Base-by-base conservation (phyloP, 2,888 invertebrate genomes). In the Dasypogon diadema region DNA sequence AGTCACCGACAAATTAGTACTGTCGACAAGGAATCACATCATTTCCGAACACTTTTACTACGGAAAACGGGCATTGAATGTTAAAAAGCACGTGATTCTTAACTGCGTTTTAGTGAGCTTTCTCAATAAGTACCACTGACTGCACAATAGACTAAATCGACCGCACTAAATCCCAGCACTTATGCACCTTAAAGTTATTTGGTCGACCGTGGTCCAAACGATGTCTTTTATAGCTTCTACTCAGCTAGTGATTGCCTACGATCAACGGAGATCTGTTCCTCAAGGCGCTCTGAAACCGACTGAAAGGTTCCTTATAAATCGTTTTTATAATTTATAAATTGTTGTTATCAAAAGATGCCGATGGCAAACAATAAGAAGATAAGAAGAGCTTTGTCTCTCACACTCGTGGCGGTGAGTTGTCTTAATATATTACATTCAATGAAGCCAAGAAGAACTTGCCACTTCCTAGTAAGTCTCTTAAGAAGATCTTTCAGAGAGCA, bases 261-360 rank as follows among this genome's bases (percentile, higher is more conserved):
- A 42, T 48, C 24, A 46, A 24, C 48, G 42, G 46, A 65, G 65
- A 65, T 26, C 65, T 65, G 46, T 65, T 65, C 46, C 65, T 22
- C 46, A 65, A 65, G 72, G 42, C 55, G 55, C 55, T 73, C 72
- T 73, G 42, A 55, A 56, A 55, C 42, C 56, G 56, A 73, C 72
- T 73, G 72, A 73, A 56, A 73, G 55, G 56, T 34, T 18, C 21
- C 30, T 72, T 26, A 72, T 54, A 55, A 37, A 55, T 37, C 34
- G 54, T 54, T 54, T 37, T 72, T 72, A 55, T 34, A 72, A 72
- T 72, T 72, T 72, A 72, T 72, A 72, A 72, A 72, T 37, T 55
- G 34, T n/a, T 55, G 72, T 73, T 73, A 73, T 73, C 72, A 73
- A 46, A 65, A 22, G 46, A 65, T 16, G 46, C 63, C 63, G 34